Conservation (phyloP, 2,797 vertebrate species). For the Pteronotus mesoamericanus region DNA sequence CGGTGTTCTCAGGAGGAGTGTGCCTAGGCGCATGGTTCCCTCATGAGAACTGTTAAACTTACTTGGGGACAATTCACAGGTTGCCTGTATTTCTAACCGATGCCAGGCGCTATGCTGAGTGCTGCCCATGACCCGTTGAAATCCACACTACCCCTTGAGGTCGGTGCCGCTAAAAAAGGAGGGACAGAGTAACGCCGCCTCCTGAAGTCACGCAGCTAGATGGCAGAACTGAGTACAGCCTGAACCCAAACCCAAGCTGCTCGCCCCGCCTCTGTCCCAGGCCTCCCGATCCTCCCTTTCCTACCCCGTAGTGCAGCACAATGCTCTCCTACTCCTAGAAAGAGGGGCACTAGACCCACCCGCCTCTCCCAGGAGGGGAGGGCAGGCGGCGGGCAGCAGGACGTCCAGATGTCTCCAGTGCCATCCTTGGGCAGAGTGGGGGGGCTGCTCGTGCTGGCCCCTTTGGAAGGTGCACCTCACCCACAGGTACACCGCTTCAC, state of each 20-base stretch:
- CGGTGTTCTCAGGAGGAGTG: background rate
- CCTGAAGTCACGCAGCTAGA: background rate
- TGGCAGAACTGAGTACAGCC: background rate
- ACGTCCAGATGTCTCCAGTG: background rate
- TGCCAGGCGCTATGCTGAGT: background rate
- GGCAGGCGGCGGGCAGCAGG: background rate
- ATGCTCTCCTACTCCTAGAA: background rate
- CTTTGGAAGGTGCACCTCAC: background rate
- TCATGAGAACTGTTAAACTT: background rate
- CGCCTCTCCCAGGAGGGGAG: background rate
- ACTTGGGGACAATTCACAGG: background rate
- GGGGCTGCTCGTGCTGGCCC: fast-evolving
- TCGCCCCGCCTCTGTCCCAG: background rate
- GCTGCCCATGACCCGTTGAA: background rate
- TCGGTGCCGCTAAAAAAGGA: background rate
- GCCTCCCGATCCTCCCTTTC: no score
- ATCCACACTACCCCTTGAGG: background rate
- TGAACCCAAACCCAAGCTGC: background rate
- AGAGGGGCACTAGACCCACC: background rate
- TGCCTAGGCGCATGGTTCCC: background rate
- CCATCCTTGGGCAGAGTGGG: background rate
- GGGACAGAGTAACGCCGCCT: background rate
- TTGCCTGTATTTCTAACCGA: background rate
- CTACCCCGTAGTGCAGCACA: no score
- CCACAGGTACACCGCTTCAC: background rate